Evolutionary conservation across 2,113 vertebrate genomes (phyloP), one percentile per base, ranked within the genome.

Genomic region (Thalassoma bifasciatum): DNA sequence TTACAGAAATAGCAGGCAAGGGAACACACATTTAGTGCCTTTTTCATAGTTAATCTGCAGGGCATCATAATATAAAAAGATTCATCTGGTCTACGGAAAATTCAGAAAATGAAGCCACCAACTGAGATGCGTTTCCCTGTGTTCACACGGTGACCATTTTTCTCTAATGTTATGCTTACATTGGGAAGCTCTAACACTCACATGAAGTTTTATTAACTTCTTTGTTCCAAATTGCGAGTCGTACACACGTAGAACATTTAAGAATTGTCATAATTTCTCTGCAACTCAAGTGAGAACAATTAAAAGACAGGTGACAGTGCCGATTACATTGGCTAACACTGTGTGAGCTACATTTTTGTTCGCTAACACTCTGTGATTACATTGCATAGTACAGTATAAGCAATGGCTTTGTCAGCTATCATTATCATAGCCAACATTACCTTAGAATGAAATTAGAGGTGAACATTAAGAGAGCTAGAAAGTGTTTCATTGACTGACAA

Each of bases 31-130:
- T 22, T 65, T 4, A 73, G 11, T 54, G 54, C n/a, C 38, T 16
- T 23, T 63, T 57, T 72, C 61, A 16, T 53, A 38, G 23, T 81
- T 75, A 57, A 78, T 83, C 34, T 64, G 14, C 34, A 73, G n/a
- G 21, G n/a, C 44, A 56, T 66, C 59, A 66, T 56, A 51, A 40
- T 2, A 46, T 46, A 14, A 46, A 74, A 44, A 38, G 10, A 54
- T 16, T 36, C 8, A 10, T 56, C 37, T 37, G 10, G 12, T 57
- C 38, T 17, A 46, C 8, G 30, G 36, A 13, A n/a, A 61, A 51
- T 2, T 10, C 7, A 14, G 42, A 10, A 66, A 66, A 65, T 52
- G 0, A 56, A 42, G 17, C 62, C 5, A 40, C 23, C 47, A 53
- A 38, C 49, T 2, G 14, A 21, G 30, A 57, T 38, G 52, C 49